A percentile compares a stretch with the other conserved stretches of the same genome.
Evolutionary conservation across 1,140 invertebrate genomes (phyloP).

Genomic region (Temnothorax nylanderi): DNA sequence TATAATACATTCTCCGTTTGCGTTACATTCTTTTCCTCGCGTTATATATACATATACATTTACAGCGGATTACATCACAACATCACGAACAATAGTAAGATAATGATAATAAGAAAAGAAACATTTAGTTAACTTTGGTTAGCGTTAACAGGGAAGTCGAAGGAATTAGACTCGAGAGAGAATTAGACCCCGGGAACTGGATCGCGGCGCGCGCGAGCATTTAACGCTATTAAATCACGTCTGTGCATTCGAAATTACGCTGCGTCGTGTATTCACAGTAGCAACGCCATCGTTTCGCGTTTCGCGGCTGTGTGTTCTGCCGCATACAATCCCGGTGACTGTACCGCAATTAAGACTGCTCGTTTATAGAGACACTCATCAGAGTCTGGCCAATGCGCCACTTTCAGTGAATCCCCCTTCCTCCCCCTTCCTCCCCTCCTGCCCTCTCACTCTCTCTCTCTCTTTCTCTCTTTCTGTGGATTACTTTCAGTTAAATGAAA

Average conservation of each 20-base stretch:
- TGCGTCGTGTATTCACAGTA: slow-evolving; percentile 40
- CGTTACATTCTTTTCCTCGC: too few species aligned
- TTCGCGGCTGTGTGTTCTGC: slow-evolving; percentile 19
- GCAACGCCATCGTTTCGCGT: slow-evolving; percentile 43
- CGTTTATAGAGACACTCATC: slow-evolving; percentile 55
- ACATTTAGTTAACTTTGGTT: slow-evolving; percentile 41
- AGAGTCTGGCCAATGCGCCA: slow-evolving; percentile 40
- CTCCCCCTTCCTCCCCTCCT: neutral
- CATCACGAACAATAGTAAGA: neutral
- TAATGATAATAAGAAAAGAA: slow-evolving; percentile 1
- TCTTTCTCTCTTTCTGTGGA: neutral
- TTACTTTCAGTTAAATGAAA: slow-evolving; percentile 27
- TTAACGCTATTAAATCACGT: slow-evolving; percentile 55
- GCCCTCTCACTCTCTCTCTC: neutral
- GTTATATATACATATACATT: too few species aligned
- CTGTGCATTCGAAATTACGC: slow-evolving; percentile 52
- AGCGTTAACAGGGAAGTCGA: slow-evolving; percentile 22
- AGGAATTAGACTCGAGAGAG: slow-evolving; percentile 2
- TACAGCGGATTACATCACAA: neutral
- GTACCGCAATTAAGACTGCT: slow-evolving; percentile 46
- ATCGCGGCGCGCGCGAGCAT: slow-evolving; percentile 39
- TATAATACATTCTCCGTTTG: neutral
- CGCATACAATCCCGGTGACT: slow-evolving; percentile 29
- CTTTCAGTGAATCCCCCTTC: neutral
- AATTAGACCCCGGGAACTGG: slow-evolving; percentile 41